These are phyloP conservation scores for Thamnaconus septentrionalis DNA, from an alignment of 2,113 vertebrate species.

Conservation along the genomic window DNA sequence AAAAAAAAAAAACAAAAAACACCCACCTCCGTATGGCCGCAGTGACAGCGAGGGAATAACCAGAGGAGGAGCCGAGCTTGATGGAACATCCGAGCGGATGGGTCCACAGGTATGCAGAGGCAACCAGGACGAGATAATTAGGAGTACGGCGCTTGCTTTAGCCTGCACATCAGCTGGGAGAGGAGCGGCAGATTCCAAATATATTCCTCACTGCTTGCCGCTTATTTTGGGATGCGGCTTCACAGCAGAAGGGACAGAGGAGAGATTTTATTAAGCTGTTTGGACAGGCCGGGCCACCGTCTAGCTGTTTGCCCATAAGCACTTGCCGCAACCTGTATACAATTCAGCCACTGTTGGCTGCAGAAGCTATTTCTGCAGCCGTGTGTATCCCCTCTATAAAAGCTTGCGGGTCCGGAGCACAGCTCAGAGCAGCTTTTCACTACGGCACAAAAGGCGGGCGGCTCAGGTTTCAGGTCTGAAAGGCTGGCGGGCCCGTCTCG, in stretches of 20 bases:
- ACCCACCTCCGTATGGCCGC: no score
- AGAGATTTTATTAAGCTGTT: slow-evolving; percentile 41
- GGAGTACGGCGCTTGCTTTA: not conserved
- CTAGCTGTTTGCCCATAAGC: slow-evolving; percentile 31
- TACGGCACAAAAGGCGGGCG: no score
- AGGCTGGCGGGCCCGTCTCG: no score
- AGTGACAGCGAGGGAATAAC: not conserved
- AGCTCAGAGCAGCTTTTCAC: no score
- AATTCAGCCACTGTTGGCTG: slow-evolving; percentile 39
- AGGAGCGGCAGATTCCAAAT: slow-evolving; percentile 29
- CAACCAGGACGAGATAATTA: slow-evolving; percentile 7
- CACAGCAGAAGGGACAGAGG: slow-evolving; percentile 26
- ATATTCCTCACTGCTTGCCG: slow-evolving; percentile 1
- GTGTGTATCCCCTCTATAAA: slow-evolving; percentile 24
- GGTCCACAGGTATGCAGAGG: slow-evolving; percentile 6
- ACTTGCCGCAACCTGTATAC: slow-evolving; percentile 35
- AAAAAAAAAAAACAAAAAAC: no score
- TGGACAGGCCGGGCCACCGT: slow-evolving; percentile 34
- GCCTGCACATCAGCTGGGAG: slow-evolving; percentile 8
- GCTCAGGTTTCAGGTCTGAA: no score
- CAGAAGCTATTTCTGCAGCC: slow-evolving; percentile 25
- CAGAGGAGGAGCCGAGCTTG: not conserved
- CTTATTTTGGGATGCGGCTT: slow-evolving; percentile 30
- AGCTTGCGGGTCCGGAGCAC: not conserved
- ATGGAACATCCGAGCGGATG: slow-evolving; percentile 17